Conservation (phyloP, 2,888 invertebrate genomes). For the Carpatolechia fugitivella region DNA sequence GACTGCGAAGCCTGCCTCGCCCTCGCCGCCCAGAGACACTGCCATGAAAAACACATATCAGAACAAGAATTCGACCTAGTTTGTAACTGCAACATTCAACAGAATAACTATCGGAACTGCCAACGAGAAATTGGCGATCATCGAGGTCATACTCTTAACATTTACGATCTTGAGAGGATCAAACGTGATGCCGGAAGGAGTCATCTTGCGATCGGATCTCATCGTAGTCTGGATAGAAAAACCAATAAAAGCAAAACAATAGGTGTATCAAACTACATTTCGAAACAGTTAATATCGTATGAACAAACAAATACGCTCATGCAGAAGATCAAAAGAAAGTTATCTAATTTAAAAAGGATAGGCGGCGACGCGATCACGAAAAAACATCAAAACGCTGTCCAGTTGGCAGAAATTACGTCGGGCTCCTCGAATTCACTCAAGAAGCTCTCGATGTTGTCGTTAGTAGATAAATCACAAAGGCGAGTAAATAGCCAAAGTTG, state of each 20-base stretch:
- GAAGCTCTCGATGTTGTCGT: slow-evolving; percentile 69
- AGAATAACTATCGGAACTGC: slow-evolving; percentile 66
- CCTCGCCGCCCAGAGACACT: slow-evolving; percentile 63
- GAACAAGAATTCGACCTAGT: slow-evolving; percentile 69
- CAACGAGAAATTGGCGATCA: slow-evolving; percentile 55
- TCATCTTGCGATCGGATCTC: slow-evolving; percentile 56
- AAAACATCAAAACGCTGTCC: slow-evolving; percentile 71
- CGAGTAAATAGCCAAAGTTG: slow-evolving; percentile 69
- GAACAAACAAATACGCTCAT: slow-evolving; percentile 71
- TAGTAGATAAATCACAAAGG: slow-evolving; percentile 66
- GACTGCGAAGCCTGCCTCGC: slow-evolving; percentile 75
- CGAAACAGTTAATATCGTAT: slow-evolving; percentile 72
- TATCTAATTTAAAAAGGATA: slow-evolving; percentile 73
- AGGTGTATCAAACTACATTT: slow-evolving; percentile 72
- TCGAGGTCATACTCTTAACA: slow-evolving; percentile 66
- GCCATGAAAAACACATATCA: slow-evolving; percentile 60
- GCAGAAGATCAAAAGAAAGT: slow-evolving; percentile 73
- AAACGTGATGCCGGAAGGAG: slow-evolving; percentile 62
- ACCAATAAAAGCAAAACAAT: slow-evolving; percentile 68
- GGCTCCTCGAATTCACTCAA: slow-evolving; percentile 68
- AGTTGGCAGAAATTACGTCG: slow-evolving; percentile 71
- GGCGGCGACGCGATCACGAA: slow-evolving; percentile 69
- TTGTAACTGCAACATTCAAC: slow-evolving; percentile 71
- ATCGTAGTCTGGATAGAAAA: slow-evolving; percentile 73
- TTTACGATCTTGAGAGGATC: slow-evolving; percentile 69